Evolutionary conservation across 2,888 invertebrate species (phyloP), one percentile per base, ranked within the genome.

Genomic region (Eumacrocentrus americanus): DNA sequence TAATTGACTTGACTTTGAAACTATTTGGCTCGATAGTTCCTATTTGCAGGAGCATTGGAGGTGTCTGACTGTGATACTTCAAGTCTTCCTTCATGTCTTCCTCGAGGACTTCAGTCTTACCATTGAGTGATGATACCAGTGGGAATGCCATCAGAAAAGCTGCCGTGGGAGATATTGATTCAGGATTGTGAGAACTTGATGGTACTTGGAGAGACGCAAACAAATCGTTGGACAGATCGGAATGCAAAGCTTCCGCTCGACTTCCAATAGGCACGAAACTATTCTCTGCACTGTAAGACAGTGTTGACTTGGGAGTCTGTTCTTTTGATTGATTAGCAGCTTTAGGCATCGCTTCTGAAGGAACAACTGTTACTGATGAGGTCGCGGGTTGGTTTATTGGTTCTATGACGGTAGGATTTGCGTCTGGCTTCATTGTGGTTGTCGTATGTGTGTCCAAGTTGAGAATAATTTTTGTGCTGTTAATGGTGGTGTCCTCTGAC

Each of bases 111-210:
- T 84, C 85, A 1, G 83, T 82, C 47, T 84, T 83, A 5, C 84
- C 85, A 64, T 84, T 84, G 6, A 85, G 72, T 3, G 86, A 84
- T 0, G 86, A 89, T 0, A 91, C 91, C 48, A 91, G 78, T 0
- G 91, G 91, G 72, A 91, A 91, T 1, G 90, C 88, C 82, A 89
- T 85, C 9, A 91, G 81, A 74, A 91, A 91, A 1, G 91, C 91
- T 11, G 91, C 91, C 1, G 91, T 91, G 3, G 91, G 91, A 1
- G 91, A 91, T 52, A 87, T 85, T 1, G 87, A 86, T 71, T 86
- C 86, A 2, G 86, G 83, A 77, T 85, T 83, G 70, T 84, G 83
- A 14, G 83, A 83, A 60, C 83, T 84, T 1, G 79, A 77, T 7
- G 85, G 85, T 7, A 86, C 86, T 72, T 86, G 84, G 23, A 87